Percentiles rank a stretch among this genome's conserved stretches.
Conservation (phyloP, 1,140 invertebrate genomes). For the Platorchestia sp. region DNA sequence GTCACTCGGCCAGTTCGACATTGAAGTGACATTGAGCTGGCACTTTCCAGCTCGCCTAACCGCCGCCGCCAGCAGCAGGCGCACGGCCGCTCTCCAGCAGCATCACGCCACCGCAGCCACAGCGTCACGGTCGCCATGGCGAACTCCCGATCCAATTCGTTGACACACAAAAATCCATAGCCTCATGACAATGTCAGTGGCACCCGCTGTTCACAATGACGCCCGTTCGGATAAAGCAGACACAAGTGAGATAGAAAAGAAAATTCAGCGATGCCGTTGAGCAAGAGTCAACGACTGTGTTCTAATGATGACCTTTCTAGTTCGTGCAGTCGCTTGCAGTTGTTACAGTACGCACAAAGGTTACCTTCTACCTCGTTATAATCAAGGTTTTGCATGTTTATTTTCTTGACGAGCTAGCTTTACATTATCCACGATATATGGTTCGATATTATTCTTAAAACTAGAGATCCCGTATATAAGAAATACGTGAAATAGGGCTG, state of each 20-base stretch:
- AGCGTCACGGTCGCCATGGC: neutral
- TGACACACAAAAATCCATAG: slow-evolving; percentile 14
- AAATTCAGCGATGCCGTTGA: neutral
- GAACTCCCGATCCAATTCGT: neutral
- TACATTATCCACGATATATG: neutral
- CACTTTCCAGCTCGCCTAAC: slow-evolving; percentile 41
- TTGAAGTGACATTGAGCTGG: slow-evolving; percentile 44
- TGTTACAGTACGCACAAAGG: neutral
- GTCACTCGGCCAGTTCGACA: slow-evolving; percentile 52
- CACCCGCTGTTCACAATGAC: slow-evolving; percentile 5
- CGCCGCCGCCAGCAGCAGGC: neutral
- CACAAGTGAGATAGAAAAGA: neutral
- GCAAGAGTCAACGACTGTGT: neutral
- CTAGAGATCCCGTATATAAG: neutral
- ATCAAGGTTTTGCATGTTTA: neutral
- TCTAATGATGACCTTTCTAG: slow-evolving; percentile 15
- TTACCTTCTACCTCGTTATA: neutral
- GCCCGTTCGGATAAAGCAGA: neutral
- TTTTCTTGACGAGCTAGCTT: neutral
- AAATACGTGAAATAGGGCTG: neutral
- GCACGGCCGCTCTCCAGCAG: neutral
- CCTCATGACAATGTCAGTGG: slow-evolving; percentile 29
- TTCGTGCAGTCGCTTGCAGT: neutral
- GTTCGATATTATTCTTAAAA: neutral
- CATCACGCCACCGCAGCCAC: neutral